Base-by-base conservation (phyloP, 2,888 invertebrate genomes). In the Ophion obscuratus region DNA sequence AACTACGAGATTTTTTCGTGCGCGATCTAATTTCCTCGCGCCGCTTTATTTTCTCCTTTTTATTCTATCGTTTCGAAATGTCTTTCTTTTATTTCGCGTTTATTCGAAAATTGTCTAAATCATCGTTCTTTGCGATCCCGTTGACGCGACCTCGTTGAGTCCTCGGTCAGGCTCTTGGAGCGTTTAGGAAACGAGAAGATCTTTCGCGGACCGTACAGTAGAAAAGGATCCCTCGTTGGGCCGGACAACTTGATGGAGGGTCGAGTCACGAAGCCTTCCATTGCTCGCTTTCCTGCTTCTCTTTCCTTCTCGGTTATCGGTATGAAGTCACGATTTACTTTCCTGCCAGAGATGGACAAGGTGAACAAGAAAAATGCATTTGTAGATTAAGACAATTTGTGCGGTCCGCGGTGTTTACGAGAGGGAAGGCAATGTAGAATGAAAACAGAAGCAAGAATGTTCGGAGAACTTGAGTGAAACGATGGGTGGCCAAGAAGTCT, bases 281-380 rank as follows among this genome's bases (percentile, higher is more conserved):
- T 64, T 20, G n/a, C 53, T 44, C 27, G 80, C 77, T 71, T 24
- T 70, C 57, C 70, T 14, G 68, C 81, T 40, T 17, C 64, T 81
- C 53, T 83, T 31, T 74, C 78, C 83, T 74, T n/a, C 20, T 85
- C 78, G 47, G 78, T 83, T 47, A 70, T n/a, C 64, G 70, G 66
- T 75, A 83, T 70, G 47, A 74, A 78, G 27, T 78, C 81, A 57
- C 70, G 70, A 20, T 70, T 83, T 44, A 86, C 24, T 81, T 83
- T 68, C 67, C 86, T 86, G 74, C 14, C 53, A 31, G 11, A 62
- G 44, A 53, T 62, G 57, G 14, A 74, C 64, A 20, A 24, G 24
- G 36, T 62, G 59, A 9, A 61, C 20, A 36, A 14, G 14, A 70
- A 6, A 53, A 36, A 62, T 9, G 14, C 7, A 36, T 64, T 36